Conservation (phyloP, 2,888 invertebrate species). For the Carterocephalus palaemon region DNA sequence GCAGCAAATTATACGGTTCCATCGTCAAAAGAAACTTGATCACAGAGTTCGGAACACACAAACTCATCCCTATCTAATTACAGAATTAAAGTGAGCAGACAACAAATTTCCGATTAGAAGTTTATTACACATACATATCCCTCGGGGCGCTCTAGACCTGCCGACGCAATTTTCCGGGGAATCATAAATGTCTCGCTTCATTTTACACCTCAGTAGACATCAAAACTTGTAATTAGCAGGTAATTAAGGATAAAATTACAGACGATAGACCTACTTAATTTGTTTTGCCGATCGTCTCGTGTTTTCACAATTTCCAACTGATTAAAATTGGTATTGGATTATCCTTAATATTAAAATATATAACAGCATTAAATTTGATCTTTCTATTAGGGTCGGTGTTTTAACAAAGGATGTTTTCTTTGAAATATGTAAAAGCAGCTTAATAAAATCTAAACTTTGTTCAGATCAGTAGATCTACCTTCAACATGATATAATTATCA, state of each 20-base stretch:
- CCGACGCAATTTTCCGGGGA: constrained; percentile 46
- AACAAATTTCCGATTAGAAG: constrained; percentile 18
- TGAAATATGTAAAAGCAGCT: too few relatives aligned
- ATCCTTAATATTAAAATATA: background rate
- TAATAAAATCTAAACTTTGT: too few relatives aligned
- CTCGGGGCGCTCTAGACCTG: constrained; percentile 6
- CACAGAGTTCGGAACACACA: background rate
- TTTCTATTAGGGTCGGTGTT: too few relatives aligned
- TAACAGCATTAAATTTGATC: too few relatives aligned
- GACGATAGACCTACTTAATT: constrained; percentile 26
- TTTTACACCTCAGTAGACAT: constrained; percentile 55
- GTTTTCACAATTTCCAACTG: constrained; percentile 30
- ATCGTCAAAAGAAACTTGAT: constrained; percentile 2
- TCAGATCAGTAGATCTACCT: too few relatives aligned
- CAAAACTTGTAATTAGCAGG: constrained; percentile 52
- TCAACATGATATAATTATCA: too few relatives aligned
- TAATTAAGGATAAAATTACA: constrained; percentile 47
- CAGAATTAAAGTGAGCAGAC: constrained; percentile 13
- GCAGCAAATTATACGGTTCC: too few relatives aligned
- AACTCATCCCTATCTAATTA: constrained; percentile 12
- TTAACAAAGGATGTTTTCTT: too few relatives aligned
- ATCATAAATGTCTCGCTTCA: constrained; percentile 46
- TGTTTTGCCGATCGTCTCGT: constrained; percentile 13
- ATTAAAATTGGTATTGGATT: constrained; percentile 23
- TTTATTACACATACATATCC: constrained; percentile 12